phyloP scores from a whole-genome alignment of 2,888 invertebrate genomes.

The Xanthorhoe designata region DNA sequence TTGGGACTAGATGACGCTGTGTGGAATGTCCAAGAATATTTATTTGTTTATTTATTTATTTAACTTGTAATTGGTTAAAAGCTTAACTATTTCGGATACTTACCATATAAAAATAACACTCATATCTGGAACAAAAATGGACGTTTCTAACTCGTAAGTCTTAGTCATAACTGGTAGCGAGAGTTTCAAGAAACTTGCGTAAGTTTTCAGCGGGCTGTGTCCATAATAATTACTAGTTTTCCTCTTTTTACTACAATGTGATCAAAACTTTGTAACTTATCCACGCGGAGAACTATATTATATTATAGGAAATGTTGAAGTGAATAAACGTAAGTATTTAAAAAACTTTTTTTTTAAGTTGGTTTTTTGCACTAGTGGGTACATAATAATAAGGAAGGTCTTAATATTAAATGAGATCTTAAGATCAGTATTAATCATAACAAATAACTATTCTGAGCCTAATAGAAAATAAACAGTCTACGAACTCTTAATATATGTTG shows the following conservation, averaged over 20 bases:
- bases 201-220: slow-evolving; percentile 8
- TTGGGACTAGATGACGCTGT: no score
- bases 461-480: neutral
- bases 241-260: neutral
- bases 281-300: neutral
- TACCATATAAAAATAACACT: neutral
- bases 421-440: no score
- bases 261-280: slow-evolving; percentile 6
- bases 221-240: slow-evolving; percentile 23
- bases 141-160: neutral
- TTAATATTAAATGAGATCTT: no score
- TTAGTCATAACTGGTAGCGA: neutral
- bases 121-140: neutral
- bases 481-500: neutral
- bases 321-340: neutral
- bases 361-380: no score
- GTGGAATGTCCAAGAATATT: no score
- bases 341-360: neutral
- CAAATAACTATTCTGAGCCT: no score
- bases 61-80: neutral
- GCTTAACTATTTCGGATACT: neutral
- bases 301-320: neutral
- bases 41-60: no score
- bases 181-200: neutral
- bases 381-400: no score